These are phyloP conservation scores for Salvelinus alpinus DNA, from an alignment of 2,113 vertebrate genomes.

Conservation along the genomic window DNA sequence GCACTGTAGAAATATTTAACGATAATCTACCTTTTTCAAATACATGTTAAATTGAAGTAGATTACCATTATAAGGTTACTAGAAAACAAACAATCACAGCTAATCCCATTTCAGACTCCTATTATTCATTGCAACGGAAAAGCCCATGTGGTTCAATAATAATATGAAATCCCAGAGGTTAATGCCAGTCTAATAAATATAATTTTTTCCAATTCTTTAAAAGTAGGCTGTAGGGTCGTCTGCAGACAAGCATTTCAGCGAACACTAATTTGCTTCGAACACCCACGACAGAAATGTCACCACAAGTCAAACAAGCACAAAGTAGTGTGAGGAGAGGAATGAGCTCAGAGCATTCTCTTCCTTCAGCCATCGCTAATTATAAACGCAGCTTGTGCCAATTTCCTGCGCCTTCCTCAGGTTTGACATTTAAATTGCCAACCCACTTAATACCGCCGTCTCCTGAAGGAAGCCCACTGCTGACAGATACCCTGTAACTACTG, in stretches of 20 bases:
- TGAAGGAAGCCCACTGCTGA: slow-evolving; percentile 31
- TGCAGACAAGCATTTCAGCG: slow-evolving; percentile 21
- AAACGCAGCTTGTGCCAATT: slow-evolving; percentile 34
- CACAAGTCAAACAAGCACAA: slow-evolving; percentile 17
- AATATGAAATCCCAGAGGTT: background rate
- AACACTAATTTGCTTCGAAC: slow-evolving; percentile 20
- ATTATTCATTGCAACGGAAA: background rate
- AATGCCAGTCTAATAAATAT: background rate
- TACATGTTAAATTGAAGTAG: too few species aligned
- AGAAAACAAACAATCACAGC: too few species aligned
- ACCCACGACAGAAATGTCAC: slow-evolving; percentile 31
- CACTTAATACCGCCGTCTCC: slow-evolving; percentile 41
- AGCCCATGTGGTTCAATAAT: background rate
- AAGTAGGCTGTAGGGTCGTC: background rate
- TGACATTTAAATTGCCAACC: slow-evolving; percentile 58
- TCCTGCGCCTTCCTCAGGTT: slow-evolving; percentile 30
- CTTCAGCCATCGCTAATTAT: slow-evolving; percentile 45
- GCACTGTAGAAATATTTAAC: too few species aligned
- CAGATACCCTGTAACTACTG: slow-evolving; percentile 36
- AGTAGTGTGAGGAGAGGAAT: slow-evolving; percentile 4
- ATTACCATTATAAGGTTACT: too few species aligned
- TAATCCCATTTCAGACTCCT: too few species aligned
- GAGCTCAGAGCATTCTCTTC: background rate
- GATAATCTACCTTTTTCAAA: too few species aligned
- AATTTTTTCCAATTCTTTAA: background rate